Conservation (phyloP, 2,113 vertebrate species). For the Lipotes vexillifer region DNA sequence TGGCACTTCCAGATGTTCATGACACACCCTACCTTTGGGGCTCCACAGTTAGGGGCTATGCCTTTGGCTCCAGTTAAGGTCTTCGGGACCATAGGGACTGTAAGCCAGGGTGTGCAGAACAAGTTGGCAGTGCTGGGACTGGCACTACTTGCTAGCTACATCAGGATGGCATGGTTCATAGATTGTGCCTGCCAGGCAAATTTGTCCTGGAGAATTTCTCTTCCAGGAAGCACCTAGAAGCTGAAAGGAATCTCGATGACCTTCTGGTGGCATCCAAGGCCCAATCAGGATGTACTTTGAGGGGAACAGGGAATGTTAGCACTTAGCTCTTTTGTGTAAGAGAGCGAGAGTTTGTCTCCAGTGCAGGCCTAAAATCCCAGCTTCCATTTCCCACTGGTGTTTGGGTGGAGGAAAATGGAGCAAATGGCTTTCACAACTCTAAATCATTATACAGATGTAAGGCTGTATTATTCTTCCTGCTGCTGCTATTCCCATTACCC, state of each 20-base stretch:
- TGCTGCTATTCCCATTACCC: constrained; percentile 70
- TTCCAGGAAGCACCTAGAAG: constrained; percentile 44
- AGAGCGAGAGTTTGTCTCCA: constrained; percentile 12
- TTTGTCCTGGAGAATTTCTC: constrained; percentile 45
- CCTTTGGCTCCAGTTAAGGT: constrained; percentile 43
- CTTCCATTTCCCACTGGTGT: constrained; percentile 50
- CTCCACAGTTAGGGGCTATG: constrained; percentile 24
- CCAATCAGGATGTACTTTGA: background rate
- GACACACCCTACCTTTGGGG: constrained; percentile 26
- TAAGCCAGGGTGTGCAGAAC: constrained; percentile 43
- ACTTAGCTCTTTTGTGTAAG: constrained; percentile 13
- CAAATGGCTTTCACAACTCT: constrained; percentile 65
- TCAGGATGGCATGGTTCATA: background rate
- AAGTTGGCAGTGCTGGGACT: constrained; percentile 20
- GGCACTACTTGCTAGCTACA: constrained; percentile 14
- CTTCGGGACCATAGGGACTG: constrained; percentile 40
- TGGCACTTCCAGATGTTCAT: constrained; percentile 52
- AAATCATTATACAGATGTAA: constrained; percentile 71
- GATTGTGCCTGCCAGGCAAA: constrained; percentile 17
- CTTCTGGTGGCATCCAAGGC: background rate
- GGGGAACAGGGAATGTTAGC: background rate
- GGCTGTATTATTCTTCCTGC: constrained; percentile 55
- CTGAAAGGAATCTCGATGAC: constrained; percentile 23
- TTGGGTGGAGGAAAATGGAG: constrained; percentile 58
- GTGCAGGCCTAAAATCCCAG: constrained; percentile 28